Evolutionary conservation across 2,797 vertebrate genomes (phyloP).

Genomic region (Bovichtus variegatus): DNA sequence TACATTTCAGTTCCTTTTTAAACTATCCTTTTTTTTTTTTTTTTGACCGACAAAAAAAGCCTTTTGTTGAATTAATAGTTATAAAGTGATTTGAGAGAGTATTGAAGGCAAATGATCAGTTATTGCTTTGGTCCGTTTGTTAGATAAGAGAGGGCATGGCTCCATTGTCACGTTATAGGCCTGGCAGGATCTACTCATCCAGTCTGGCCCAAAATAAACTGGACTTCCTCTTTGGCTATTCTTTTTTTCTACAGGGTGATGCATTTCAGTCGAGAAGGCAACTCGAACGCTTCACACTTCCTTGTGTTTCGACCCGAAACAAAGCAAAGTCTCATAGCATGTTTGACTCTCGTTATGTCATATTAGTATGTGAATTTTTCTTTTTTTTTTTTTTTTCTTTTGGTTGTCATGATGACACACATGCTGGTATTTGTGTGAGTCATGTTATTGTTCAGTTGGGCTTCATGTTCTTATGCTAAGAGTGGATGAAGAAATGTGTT

Average conservation of each 20-base stretch:
- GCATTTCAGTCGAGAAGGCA: slow-evolving; percentile 12
- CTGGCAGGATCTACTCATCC: slow-evolving; percentile 49
- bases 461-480: slow-evolving; percentile 1
- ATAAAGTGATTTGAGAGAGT: neutral
- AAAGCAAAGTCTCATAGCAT: neutral
- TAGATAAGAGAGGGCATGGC: neutral
- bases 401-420: slow-evolving; percentile 15
- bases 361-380: too few relatives aligned
- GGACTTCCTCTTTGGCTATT: slow-evolving; percentile 39
- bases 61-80: neutral
- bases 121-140: neutral
- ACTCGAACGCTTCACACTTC: neutral
- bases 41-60: neutral
- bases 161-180: slow-evolving; percentile 10
- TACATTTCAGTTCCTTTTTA: neutral
- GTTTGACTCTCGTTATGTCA: neutral
- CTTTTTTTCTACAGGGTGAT: neutral
- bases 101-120: neutral
- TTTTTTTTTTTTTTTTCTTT: too few relatives aligned
- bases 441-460: slow-evolving; percentile 17
- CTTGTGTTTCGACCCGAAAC: neutral
- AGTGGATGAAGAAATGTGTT: neutral
- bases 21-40: neutral
- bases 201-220: slow-evolving; percentile 61
- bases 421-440: slow-evolving; percentile 31